Conservation (phyloP, 2,113 vertebrate species). For the Rhea americana region DNA sequence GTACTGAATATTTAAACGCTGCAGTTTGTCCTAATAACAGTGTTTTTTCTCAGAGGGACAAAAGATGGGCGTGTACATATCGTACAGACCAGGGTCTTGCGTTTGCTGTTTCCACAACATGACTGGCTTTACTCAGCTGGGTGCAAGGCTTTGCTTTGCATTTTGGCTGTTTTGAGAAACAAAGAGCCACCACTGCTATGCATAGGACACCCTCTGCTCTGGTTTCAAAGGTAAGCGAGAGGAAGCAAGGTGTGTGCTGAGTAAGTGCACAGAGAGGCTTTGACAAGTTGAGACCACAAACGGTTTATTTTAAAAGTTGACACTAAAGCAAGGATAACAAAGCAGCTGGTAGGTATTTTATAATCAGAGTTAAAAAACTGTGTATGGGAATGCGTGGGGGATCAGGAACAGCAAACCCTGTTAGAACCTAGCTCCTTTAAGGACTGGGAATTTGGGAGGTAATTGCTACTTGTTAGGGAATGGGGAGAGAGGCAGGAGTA, state of each 20-base stretch:
- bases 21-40: neutral
- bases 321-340: neutral
- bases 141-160: neutral
- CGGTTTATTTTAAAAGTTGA: neutral
- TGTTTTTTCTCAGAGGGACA: neutral
- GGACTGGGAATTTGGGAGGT: neutral
- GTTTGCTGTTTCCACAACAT: neutral
- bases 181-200: too few species aligned
- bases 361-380: neutral
- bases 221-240: rapidly evolving
- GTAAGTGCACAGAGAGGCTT: neutral
- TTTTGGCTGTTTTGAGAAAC: neutral
- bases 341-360: neutral
- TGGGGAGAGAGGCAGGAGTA: neutral
- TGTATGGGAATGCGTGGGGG: neutral
- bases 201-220: neutral
- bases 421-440: neutral
- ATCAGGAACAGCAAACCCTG: neutral
- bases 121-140: neutral
- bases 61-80: neutral
- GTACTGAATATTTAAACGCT: rapidly evolving
- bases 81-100: neutral
- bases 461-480: neutral
- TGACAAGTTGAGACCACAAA: neutral
- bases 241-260: neutral